phyloP scores from a whole-genome alignment of 2,113 vertebrate species.

The Ifrita kowaldi region DNA sequence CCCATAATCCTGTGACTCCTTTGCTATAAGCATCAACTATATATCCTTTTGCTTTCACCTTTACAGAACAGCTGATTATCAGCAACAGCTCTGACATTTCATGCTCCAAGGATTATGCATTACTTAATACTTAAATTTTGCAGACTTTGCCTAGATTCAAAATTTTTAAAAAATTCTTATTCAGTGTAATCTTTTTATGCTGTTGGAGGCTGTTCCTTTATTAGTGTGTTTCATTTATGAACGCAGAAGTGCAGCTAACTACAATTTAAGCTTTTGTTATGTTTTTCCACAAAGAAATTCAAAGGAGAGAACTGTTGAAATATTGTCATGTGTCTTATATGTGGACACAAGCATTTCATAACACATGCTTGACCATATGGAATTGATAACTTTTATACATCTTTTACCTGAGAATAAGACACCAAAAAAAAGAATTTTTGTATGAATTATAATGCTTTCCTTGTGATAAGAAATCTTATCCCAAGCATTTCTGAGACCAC shows the following conservation, averaged over 20 bases:
- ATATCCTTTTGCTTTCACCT: neutral
- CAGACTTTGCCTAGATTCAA: neutral
- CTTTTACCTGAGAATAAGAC: neutral
- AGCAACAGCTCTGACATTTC: neutral
- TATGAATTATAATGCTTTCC: neutral
- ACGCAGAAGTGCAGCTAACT: neutral
- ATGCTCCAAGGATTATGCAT: neutral
- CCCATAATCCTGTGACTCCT: neutral
- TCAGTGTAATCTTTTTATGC: neutral
- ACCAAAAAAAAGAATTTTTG: neutral
- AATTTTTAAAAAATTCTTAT: neutral
- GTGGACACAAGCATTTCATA: neutral
- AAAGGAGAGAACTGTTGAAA: neutral
- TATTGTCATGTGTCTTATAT: neutral
- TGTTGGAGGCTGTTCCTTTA: neutral
- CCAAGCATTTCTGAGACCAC: neutral
- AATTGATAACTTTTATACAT: neutral
- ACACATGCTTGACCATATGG: neutral
- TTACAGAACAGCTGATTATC: neutral
- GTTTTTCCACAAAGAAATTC: neutral
- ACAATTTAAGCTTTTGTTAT: neutral
- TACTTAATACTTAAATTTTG: neutral
- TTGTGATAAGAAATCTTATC: neutral
- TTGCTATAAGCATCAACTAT: neutral
- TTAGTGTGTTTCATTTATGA: neutral